These are phyloP conservation scores for Drosophila imparisetae DNA, from an alignment of 2,888 invertebrate genomes.

Conservation along the genomic window DNA sequence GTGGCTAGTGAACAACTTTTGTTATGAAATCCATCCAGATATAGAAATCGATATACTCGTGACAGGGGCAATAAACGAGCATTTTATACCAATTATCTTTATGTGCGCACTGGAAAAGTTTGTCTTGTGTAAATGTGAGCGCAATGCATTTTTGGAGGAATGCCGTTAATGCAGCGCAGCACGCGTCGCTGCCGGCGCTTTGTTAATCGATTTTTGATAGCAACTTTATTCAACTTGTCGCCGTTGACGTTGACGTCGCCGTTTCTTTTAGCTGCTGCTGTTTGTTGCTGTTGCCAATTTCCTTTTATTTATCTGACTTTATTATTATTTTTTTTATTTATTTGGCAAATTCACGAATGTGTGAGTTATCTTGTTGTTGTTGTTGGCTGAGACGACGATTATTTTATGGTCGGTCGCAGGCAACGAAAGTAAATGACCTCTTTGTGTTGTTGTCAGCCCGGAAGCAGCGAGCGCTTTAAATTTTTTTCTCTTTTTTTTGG, in stretches of 20 bases:
- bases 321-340: conserved; percentile 31
- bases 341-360: conserved; percentile 63
- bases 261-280: conserved; percentile 11
- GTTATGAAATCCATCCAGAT: conserved; percentile 29
- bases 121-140: conserved; percentile 41
- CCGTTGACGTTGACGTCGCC: conserved; percentile 34
- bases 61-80: conserved; percentile 71
- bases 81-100: conserved; percentile 75
- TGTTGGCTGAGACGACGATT: conserved; percentile 62
- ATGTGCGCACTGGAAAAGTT: conserved; percentile 33
- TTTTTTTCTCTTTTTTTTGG: conserved; percentile 33
- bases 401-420: conserved; percentile 65
- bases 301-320: conserved; percentile 64
- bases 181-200: conserved; percentile 49
- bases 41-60: conserved; percentile 73
- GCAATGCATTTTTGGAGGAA: conserved; percentile 64
- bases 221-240: conserved; percentile 64
- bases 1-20: neutral
- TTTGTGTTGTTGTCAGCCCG: conserved; percentile 63
- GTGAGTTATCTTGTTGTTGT: conserved; percentile 45
- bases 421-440: conserved; percentile 79
- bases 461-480: conserved; percentile 53
- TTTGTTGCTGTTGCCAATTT: conserved; percentile 71
- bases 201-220: conserved; percentile 79
- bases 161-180: conserved; percentile 52